These are phyloP conservation scores for Trachelus troglodyta DNA, from an alignment of 2,888 invertebrate genomes.

Conservation along the genomic window DNA sequence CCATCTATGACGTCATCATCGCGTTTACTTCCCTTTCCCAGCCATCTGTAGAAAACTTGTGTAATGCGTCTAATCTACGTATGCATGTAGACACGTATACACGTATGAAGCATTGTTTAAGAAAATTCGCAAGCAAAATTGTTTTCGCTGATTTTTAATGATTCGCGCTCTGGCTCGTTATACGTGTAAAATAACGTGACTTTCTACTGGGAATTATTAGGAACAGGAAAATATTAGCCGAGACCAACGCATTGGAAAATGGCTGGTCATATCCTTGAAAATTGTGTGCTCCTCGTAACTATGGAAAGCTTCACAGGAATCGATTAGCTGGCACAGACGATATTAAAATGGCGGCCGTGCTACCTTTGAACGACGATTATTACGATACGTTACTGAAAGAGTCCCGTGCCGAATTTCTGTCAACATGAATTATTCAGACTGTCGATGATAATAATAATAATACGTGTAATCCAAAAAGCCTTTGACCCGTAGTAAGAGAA, in stretches of 20 bases:
- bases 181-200: neutral
- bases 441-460: neutral
- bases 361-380: neutral
- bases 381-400: neutral
- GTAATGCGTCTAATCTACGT: neutral
- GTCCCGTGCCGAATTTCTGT: neutral
- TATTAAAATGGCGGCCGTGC: neutral
- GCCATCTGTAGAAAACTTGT: constrained; percentile 31
- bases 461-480: neutral
- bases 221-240: neutral
- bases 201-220: neutral
- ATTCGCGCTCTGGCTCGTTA: neutral
- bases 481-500: neutral
- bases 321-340: neutral
- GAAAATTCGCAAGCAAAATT: neutral
- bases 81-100: neutral
- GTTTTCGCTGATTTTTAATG: neutral
- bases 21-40: constrained; percentile 15
- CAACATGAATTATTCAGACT: neutral
- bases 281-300: neutral
- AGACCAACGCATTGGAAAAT: neutral
- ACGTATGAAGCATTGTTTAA: neutral
- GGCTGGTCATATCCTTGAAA: neutral
- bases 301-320: neutral
- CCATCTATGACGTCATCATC: constrained; percentile 50